Conservation (phyloP, 2,113 vertebrate species). For the Uropsilus gracilis region DNA sequence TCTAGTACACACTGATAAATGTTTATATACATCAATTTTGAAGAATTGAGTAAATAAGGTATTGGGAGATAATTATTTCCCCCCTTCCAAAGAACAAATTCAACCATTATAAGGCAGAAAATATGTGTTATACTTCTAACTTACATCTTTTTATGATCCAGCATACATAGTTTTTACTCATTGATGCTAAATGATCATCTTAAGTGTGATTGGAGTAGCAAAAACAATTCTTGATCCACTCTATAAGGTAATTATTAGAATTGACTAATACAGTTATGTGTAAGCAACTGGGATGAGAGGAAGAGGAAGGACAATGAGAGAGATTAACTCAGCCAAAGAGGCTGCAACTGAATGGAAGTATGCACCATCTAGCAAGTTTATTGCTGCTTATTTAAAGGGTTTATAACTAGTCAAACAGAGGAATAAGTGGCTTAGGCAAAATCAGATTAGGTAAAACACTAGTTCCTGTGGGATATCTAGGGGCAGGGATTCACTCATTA, state of each 20-base stretch:
- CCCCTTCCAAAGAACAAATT: neutral
- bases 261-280: too few species aligned
- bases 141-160: neutral
- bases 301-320: too few species aligned
- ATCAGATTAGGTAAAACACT: too few species aligned
- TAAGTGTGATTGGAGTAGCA: neutral
- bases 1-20: neutral
- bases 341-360: too few species aligned
- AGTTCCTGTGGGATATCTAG: too few species aligned
- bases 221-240: neutral
- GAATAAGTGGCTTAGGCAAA: too few species aligned
- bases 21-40: neutral
- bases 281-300: too few species aligned
- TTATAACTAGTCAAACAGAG: too few species aligned
- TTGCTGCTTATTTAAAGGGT: too few species aligned
- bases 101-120: neutral
- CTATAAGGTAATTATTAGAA: neutral
- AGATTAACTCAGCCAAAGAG: too few species aligned
- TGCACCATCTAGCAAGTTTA: too few species aligned
- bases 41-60: constrained; percentile 21
- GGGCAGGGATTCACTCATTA: too few species aligned
- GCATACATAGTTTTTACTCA: neutral
- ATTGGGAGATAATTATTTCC: neutral
- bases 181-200: neutral
- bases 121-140: neutral